phyloP scores from a whole-genome alignment of 2,113 vertebrate species.

The Mustela nigripes region DNA sequence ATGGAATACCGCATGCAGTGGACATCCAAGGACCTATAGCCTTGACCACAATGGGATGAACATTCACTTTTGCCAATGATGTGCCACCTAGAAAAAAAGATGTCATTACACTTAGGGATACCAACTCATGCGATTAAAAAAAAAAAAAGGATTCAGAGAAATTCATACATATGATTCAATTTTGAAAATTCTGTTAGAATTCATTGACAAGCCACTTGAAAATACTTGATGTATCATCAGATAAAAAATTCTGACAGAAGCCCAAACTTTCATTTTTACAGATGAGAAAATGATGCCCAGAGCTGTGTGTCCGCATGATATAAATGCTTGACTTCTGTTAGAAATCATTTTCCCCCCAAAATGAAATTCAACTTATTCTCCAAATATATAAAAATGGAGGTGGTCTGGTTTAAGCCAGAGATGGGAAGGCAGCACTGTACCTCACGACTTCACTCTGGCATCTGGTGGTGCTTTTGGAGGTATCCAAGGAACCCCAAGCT shows the following conservation, averaged over 20 bases:
- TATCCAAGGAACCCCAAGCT: not conserved
- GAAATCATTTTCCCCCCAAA: not conserved
- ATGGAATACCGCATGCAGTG: conserved; percentile 94
- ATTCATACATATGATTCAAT: not conserved
- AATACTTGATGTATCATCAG: not conserved
- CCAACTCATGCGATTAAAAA: not conserved
- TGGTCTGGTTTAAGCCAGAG: not conserved
- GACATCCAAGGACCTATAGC: conserved; percentile 92
- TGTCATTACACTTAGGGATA: not conserved
- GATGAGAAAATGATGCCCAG: not conserved
- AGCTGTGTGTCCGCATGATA: not conserved
- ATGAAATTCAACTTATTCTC: not conserved
- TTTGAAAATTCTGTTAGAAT: not conserved
- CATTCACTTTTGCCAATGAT: conserved; percentile 94
- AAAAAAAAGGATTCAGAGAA: not conserved
- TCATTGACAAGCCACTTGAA: not conserved
- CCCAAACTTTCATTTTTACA: not conserved
- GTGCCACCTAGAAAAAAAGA: conserved; percentile 92
- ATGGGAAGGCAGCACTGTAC: not conserved
- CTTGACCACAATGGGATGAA: conserved; percentile 94
- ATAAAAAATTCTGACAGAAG: not conserved
- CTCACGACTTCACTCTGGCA: not conserved
- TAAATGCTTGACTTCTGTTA: not conserved
- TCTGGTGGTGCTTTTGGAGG: not conserved
- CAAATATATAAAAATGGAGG: not conserved